Base-by-base conservation (phyloP, 2,888 invertebrate species). In the Tachina lurida region DNA sequence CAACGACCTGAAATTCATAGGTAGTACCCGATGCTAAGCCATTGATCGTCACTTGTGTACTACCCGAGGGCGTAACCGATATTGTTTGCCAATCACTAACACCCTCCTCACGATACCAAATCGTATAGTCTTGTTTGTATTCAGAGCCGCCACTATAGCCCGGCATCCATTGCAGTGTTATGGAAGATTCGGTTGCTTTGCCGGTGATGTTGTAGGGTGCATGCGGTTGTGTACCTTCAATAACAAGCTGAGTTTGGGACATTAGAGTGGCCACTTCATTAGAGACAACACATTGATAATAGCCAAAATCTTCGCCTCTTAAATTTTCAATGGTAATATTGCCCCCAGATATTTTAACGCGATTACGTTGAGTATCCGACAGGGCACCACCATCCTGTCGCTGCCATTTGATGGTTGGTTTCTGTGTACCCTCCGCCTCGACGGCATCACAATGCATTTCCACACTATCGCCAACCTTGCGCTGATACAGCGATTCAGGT, bases 221-320 rank as follows among this genome's bases (percentile, higher is more conserved):
- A 93, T 99, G 98, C 17, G 98, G 98, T 91, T 98, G 98, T 17
- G 98, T 98, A 86, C 98, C 98, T 93, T 97, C 97, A 88, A 98
- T 96, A 88, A 97, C 97, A 84, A 98, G 94, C 92, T 97, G 97
- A 70, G 97, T 97, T 88, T 97, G 95, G 22, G 97, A 96, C 80
- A 98, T 96, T 92, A 98, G 96, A n/a, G 97, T 98, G 62, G 98
- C 98, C 89, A 98, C 98, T 94, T 98, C 98, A 93, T 98, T 99
- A 87, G 96, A 96, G 39, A 97, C 98, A 89, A 98, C 96, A 93
- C 99, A 99, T 93, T 99, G 98, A 93, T 98, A 99, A 92, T 96
- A 96, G 65, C 98, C 98, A 93, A 98, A 98, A 94, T 98, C 98
- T 87, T 96, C 95, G 63, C 98, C 95, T 12, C 96, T 94, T 89